These are phyloP conservation scores for Melopsittacus undulatus DNA, from an alignment of 2,797 vertebrate genomes.

Conservation along the genomic window DNA sequence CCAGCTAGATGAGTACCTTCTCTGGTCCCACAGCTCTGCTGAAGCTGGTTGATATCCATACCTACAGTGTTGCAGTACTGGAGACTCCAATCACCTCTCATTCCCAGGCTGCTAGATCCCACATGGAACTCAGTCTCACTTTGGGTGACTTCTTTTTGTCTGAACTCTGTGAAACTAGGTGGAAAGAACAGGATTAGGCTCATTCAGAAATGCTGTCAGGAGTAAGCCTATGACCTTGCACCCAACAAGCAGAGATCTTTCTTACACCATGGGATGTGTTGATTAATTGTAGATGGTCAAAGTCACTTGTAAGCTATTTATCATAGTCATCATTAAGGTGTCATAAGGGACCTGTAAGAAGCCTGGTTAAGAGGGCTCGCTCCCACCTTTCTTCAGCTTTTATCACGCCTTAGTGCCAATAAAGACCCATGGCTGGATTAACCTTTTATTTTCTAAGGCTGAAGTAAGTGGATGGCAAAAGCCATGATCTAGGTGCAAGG, in stretches of 20 bases:
- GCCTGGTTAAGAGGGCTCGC: not conserved
- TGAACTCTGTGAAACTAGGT: not conserved
- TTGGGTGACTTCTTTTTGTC: not conserved
- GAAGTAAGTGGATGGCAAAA: not conserved
- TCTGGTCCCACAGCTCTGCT: not conserved
- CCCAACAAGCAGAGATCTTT: not conserved
- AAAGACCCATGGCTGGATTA: not conserved
- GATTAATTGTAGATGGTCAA: conserved; percentile 41
- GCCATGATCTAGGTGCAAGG: not conserved
- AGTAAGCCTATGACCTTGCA: not conserved
- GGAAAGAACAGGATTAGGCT: not conserved
- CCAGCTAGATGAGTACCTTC: not conserved
- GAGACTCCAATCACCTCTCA: not conserved
- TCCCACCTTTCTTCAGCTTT: conserved; percentile 5
- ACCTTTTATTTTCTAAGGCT: not conserved
- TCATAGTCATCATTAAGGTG: conserved; percentile 36
- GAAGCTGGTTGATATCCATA: not conserved
- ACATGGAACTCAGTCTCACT: not conserved
- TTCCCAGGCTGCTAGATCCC: not conserved
- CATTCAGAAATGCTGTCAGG: not conserved
- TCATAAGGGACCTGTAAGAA: conserved; percentile 3
- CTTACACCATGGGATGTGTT: not conserved
- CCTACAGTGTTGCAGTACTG: not conserved
- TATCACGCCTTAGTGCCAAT: not conserved
- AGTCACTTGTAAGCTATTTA: conserved; percentile 33